A percentile compares a stretch with the other conserved stretches of the same genome.
phyloP scores from a whole-genome alignment of 2,113 vertebrate species.

The Nipponia nippon region DNA sequence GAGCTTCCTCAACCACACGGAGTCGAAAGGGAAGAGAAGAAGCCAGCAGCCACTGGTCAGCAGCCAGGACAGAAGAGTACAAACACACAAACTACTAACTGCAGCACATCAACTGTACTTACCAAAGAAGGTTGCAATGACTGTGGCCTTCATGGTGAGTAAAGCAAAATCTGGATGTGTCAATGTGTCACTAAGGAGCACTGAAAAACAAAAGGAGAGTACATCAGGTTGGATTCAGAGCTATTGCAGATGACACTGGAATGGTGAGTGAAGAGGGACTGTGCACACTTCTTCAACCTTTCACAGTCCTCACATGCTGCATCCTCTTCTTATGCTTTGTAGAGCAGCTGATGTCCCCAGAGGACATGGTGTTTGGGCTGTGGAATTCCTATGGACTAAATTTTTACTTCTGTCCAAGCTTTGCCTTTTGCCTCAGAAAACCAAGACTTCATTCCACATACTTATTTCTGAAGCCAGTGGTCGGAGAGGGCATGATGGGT shows the following conservation, averaged over 20 bases:
- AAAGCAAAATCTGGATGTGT: constrained; percentile 19
- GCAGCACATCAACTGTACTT: constrained; percentile 41
- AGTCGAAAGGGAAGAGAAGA: background rate
- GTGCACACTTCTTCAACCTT: background rate
- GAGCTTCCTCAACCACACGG: background rate
- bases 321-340: background rate
- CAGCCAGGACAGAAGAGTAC: background rate
- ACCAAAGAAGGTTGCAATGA: constrained; percentile 69
- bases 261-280: background rate
- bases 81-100: background rate
- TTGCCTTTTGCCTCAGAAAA: background rate
- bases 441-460: background rate
- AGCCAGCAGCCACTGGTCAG: background rate
- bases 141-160: constrained; percentile 72
- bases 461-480: background rate
- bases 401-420: background rate
- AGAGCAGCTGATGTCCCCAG: background rate
- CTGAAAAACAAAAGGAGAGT: constrained; percentile 22
- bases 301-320: background rate
- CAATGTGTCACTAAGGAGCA: background rate
- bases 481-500: background rate
- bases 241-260: background rate
- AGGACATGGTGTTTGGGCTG: background rate
- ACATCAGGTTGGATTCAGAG: background rate
- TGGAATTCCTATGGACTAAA: background rate